Evolutionary conservation across 2,113 vertebrate genomes (phyloP).

Genomic region (Brachypodius melanocephalos): DNA sequence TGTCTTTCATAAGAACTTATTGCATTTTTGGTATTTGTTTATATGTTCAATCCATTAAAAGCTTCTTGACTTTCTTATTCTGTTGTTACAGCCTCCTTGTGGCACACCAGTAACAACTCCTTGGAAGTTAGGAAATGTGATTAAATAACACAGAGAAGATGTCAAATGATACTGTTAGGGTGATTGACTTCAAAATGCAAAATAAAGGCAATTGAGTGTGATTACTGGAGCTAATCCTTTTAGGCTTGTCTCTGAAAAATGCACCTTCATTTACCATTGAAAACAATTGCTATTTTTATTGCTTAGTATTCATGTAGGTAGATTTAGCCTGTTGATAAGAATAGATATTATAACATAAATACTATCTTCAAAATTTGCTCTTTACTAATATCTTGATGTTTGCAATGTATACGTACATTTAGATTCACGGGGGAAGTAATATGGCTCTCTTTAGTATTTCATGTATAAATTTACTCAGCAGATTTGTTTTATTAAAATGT

Average conservation of each 20-base stretch:
- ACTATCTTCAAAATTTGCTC: conserved; percentile 41
- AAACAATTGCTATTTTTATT: conserved; percentile 60
- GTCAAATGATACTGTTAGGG: conserved; percentile 58
- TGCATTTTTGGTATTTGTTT: background rate
- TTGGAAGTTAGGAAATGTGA: conserved; percentile 33
- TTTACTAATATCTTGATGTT: conserved; percentile 35
- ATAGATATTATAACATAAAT: conserved; percentile 32
- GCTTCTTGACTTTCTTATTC: conserved; percentile 16
- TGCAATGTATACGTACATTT: background rate
- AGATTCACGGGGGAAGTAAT: conserved; percentile 24
- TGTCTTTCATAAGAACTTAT: background rate
- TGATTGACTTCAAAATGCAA: conserved; percentile 62
- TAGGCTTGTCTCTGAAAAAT: conserved; percentile 62
- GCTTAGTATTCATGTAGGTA: conserved; percentile 47
- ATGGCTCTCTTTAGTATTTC: conserved; percentile 39
- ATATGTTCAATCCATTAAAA: background rate
- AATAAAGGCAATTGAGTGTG: conserved; percentile 61
- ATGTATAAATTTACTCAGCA: conserved; percentile 48
- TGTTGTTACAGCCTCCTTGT: conserved; percentile 25
- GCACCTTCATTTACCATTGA: conserved; percentile 55
- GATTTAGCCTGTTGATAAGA: conserved; percentile 31
- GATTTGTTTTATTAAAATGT: conserved; percentile 61
- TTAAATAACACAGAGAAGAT: conserved; percentile 58
- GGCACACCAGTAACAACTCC: background rate
- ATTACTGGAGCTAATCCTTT: conserved; percentile 68